Conservation (phyloP, 2,113 vertebrate genomes). For the Ptilonorhynchus violaceus region DNA sequence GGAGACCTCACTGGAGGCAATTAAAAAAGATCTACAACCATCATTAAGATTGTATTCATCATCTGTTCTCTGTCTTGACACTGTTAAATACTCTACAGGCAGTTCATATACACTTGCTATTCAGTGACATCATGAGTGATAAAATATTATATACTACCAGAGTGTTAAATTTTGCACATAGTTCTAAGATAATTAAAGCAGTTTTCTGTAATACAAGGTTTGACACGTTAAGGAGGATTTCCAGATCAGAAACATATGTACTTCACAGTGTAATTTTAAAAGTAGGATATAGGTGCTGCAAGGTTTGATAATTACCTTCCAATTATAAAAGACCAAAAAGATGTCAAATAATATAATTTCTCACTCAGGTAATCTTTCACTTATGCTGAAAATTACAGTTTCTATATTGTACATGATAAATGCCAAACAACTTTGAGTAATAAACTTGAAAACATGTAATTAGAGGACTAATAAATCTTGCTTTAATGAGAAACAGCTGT, state of each 20-base stretch:
- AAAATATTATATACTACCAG: constrained; percentile 12
- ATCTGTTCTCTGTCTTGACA: not conserved
- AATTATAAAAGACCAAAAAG: not conserved
- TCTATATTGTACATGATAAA: constrained; percentile 53
- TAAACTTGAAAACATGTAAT: constrained; percentile 69
- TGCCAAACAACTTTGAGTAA: constrained; percentile 50
- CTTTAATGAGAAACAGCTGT: constrained; percentile 75
- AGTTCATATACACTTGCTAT: not conserved
- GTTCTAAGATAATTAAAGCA: constrained; percentile 23
- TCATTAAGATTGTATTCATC: constrained; percentile 6
- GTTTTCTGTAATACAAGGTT: not conserved
- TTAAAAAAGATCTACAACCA: constrained; percentile 16
- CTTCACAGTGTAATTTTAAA: not conserved
- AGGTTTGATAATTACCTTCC: not conserved
- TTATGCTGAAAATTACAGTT: constrained; percentile 36
- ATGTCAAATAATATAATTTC: not conserved
- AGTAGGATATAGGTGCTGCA: not conserved
- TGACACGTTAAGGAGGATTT: not conserved
- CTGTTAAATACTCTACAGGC: not conserved
- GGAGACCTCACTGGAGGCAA: not conserved
- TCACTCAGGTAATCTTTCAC: not conserved
- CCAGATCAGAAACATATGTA: constrained; percentile 3
- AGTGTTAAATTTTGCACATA: not conserved
- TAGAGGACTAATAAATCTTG: constrained; percentile 74
- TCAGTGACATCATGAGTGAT: constrained; percentile 1